A percentile compares a stretch with the other conserved stretches of the same genome.
Evolutionary conservation across 2,888 invertebrate genomes (phyloP).

Genomic region (Plagodis dolabraria): DNA sequence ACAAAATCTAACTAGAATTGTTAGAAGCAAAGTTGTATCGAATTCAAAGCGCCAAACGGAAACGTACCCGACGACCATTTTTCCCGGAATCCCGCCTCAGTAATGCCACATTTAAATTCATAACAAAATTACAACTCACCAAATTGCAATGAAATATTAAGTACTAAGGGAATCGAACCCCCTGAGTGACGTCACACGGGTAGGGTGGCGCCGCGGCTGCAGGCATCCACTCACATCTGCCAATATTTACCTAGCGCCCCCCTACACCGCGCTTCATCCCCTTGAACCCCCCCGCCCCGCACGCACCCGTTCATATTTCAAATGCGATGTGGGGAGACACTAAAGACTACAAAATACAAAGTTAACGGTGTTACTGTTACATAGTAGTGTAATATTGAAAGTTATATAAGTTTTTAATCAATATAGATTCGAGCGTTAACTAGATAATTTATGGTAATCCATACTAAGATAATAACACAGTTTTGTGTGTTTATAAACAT

Average conservation of each 20-base stretch:
- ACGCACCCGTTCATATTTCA: constrained; percentile 82
- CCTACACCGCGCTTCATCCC: constrained; percentile 34
- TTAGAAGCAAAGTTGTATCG: background rate
- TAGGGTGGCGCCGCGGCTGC: constrained; percentile 68
- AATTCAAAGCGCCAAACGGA: background rate
- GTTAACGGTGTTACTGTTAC: constrained; percentile 45
- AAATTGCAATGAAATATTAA: constrained; percentile 40
- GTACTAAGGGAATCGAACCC: constrained; percentile 34
- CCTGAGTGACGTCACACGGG: constrained; percentile 64
- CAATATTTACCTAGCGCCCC: constrained; percentile 86
- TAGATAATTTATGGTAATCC: no score
- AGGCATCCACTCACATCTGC: constrained; percentile 88
- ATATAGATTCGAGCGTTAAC: background rate
- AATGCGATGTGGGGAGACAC: constrained; percentile 75
- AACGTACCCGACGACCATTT: constrained; percentile 1
- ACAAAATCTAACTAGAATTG: background rate
- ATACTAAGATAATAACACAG: no score
- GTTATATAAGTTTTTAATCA: background rate
- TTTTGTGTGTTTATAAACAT: no score
- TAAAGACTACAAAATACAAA: constrained; percentile 78
- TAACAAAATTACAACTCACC: constrained; percentile 41
- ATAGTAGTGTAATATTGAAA: constrained; percentile 43
- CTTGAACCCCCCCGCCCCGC: constrained; percentile 50
- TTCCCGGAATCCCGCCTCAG: constrained; percentile 14
- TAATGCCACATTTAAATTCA: constrained; percentile 32